Evolutionary conservation across 2,888 invertebrate species (phyloP).

Genomic region (Muscina levida): DNA sequence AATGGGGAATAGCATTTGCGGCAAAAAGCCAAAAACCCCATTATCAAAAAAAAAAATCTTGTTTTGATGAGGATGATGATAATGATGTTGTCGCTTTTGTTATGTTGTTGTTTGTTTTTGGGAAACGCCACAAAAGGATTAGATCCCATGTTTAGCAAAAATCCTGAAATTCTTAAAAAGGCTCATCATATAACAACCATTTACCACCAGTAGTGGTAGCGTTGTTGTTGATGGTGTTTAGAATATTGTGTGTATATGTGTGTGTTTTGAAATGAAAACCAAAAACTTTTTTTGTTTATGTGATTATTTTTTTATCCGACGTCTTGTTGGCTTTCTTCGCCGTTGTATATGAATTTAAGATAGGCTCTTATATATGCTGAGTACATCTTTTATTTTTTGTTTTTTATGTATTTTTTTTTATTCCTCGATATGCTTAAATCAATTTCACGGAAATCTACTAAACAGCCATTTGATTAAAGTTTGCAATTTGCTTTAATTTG

Average conservation of each 20-base stretch:
- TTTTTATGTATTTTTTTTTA: too few species aligned
- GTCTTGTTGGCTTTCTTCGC: constrained; percentile 13
- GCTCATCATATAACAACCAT: too few species aligned
- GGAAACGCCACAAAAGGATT: constrained; percentile 24
- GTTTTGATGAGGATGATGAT: neutral
- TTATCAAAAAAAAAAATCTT: constrained; percentile 33
- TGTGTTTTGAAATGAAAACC: neutral
- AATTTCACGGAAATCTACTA: constrained; percentile 72
- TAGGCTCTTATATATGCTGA: neutral
- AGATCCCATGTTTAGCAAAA: constrained; percentile 6
- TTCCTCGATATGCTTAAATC: neutral
- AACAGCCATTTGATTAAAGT: constrained; percentile 74
- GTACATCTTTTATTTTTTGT: too few species aligned
- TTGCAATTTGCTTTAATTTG: too few species aligned
- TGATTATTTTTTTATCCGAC: constrained; percentile 14
- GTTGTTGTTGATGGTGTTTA: too few species aligned
- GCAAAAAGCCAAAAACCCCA: constrained; percentile 40
- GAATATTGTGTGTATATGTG: too few species aligned
- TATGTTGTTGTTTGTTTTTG: neutral
- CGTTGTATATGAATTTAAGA: constrained; percentile 9
- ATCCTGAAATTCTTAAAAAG: neutral
- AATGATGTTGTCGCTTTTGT: too few species aligned
- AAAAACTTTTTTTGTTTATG: neutral
- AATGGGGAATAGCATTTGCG: neutral
- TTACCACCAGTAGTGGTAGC: too few species aligned